phyloP scores from a whole-genome alignment of 2,888 invertebrate species.

The Hypercompe scribonia region DNA sequence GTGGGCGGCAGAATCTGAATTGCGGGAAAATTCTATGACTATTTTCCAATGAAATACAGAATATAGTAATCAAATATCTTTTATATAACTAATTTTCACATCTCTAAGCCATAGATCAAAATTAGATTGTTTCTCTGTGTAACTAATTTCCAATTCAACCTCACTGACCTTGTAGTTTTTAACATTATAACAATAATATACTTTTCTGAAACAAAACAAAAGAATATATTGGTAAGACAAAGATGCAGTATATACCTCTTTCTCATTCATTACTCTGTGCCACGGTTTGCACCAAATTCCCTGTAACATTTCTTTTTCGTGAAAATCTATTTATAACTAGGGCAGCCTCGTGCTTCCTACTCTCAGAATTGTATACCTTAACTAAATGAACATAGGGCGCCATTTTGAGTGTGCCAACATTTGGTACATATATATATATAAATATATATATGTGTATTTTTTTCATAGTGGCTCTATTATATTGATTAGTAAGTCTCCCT shows the following conservation, averaged over 20 bases:
- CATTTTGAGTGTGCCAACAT: conserved; percentile 42
- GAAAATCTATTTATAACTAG: conserved; percentile 87
- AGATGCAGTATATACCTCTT: conserved; percentile 54
- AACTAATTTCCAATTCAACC: conserved; percentile 1
- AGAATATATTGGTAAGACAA: conserved; percentile 18
- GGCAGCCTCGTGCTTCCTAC: conserved; percentile 72
- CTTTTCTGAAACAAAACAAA: conserved; percentile 2
- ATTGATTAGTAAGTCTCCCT: conserved; percentile 84
- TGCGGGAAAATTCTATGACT: too few relatives aligned
- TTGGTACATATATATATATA: conserved; percentile 68
- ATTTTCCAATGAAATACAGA: too few relatives aligned
- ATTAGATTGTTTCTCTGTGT: background rate
- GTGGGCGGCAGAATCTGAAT: too few relatives aligned
- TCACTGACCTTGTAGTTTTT: background rate
- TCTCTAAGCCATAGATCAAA: background rate
- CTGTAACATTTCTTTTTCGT: conserved; percentile 87
- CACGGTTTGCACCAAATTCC: conserved; percentile 84
- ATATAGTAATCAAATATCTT: background rate
- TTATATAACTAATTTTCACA: background rate
- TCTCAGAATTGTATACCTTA: conserved; percentile 56
- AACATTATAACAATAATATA: background rate
- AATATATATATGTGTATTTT: conserved; percentile 77
- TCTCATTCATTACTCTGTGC: conserved; percentile 67
- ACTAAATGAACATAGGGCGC: conserved; percentile 51
- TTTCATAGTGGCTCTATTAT: conserved; percentile 86